These are phyloP conservation scores for Melieria omissa DNA, from an alignment of 2,888 invertebrate species.

Conservation along the genomic window DNA sequence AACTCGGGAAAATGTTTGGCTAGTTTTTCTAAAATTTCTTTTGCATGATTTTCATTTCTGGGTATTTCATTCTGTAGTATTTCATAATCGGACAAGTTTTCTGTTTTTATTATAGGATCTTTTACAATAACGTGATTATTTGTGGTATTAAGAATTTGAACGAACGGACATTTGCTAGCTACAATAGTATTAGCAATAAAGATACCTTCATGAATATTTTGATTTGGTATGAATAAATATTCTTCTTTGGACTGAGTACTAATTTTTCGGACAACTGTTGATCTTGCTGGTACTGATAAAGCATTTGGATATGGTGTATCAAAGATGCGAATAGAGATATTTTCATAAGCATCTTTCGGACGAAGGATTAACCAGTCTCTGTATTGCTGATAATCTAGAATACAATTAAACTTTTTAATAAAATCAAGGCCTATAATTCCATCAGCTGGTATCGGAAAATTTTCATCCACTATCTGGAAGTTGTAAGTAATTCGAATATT, in stretches of 20 bases:
- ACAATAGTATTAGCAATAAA: neutral
- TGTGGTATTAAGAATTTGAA: neutral
- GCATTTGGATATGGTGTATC: neutral
- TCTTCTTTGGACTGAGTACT: slow-evolving; percentile 2
- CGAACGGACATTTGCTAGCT: neutral
- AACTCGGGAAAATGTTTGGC: too few relatives aligned
- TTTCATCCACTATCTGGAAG: slow-evolving; percentile 10
- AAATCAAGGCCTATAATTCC: slow-evolving; percentile 6
- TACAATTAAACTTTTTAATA: slow-evolving; percentile 14
- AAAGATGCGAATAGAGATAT: neutral
- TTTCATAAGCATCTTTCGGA: neutral
- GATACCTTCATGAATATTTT: neutral
- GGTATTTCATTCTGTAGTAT: too few relatives aligned
- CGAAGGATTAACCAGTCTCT: neutral
- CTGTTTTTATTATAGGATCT: too few relatives aligned
- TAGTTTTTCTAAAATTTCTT: too few relatives aligned
- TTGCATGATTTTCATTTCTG: too few relatives aligned
- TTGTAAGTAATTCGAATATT: neutral
- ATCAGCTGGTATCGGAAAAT: slow-evolving; percentile 5
- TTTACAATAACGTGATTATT: too few relatives aligned
- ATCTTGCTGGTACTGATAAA: neutral
- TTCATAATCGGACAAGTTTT: too few relatives aligned
- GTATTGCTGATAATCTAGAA: neutral
- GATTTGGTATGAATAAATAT: neutral
- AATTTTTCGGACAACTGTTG: slow-evolving; percentile 6